Evolutionary conservation across 2,797 vertebrate species (phyloP).

Genomic region (Acanthornis magna): DNA sequence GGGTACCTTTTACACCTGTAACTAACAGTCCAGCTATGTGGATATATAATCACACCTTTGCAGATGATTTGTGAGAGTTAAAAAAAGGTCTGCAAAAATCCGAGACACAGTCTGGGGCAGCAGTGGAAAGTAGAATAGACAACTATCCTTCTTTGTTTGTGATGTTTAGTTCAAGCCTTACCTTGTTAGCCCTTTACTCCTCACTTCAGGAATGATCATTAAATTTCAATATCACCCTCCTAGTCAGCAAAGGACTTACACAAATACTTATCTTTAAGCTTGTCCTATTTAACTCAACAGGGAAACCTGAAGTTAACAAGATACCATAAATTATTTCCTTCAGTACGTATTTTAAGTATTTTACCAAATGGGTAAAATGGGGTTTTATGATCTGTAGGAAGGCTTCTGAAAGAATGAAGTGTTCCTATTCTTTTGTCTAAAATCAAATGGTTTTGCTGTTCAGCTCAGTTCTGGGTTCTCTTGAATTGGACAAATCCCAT

Average conservation of each 20-base stretch:
- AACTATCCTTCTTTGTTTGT: neutral
- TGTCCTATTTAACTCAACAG: neutral
- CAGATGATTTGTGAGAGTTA: neutral
- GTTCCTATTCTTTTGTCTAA: neutral
- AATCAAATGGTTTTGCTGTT: neutral
- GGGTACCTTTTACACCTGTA: neutral
- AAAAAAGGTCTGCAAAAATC: neutral
- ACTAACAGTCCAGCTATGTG: neutral
- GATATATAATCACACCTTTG: neutral
- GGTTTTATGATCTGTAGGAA: neutral
- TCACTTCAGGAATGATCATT: neutral
- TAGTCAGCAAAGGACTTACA: neutral
- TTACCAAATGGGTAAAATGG: neutral
- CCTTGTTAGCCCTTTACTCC: neutral
- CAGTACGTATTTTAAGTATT: neutral
- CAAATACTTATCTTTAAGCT: neutral
- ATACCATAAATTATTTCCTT: neutral
- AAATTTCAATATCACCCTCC: neutral
- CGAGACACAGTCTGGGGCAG: neutral
- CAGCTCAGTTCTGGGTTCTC: neutral
- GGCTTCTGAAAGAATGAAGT: neutral
- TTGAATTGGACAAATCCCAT: neutral
- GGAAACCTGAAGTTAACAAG: neutral
- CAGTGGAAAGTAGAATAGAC: neutral
- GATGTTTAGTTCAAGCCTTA: neutral